Conservation (phyloP, 1,140 invertebrate species). For the Diorhabda carinulata region DNA sequence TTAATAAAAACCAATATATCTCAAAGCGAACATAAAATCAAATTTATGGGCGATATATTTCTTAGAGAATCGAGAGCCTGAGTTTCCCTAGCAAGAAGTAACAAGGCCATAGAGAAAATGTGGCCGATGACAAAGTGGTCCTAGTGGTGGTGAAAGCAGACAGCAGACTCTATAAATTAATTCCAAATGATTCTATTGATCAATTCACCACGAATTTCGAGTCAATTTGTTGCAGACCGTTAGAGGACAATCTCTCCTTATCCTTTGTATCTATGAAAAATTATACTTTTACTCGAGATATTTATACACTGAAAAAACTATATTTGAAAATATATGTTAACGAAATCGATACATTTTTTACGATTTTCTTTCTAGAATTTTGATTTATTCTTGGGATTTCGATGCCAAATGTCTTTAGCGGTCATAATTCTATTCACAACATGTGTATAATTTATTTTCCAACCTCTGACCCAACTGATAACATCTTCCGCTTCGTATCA, state of each 20-base stretch:
- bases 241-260: conserved; percentile 4
- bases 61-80: neutral
- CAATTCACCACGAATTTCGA: conserved; percentile 11
- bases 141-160: neutral
- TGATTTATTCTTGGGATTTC: too few relatives aligned
- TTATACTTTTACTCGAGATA: conserved; percentile 3
- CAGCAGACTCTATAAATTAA: conserved; percentile 6
- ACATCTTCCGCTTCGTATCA: too few relatives aligned
- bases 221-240: conserved; percentile 13
- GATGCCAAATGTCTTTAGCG: too few relatives aligned
- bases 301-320: neutral
- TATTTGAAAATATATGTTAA: too few relatives aligned
- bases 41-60: neutral
- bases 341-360: too few relatives aligned
- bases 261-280: conserved; percentile 6
- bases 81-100: neutral
- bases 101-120: conserved; percentile 2
- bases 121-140: conserved; percentile 1
- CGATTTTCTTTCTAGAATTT: too few relatives aligned
- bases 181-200: conserved; percentile 6
- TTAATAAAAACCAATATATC: neutral
- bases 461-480: too few relatives aligned
- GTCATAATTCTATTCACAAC: too few relatives aligned
- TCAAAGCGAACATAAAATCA: neutral
- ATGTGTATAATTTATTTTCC: too few relatives aligned